These are phyloP conservation scores for Crocidura indochinensis DNA, from an alignment of 2,797 vertebrate genomes.

Conservation along the genomic window DNA sequence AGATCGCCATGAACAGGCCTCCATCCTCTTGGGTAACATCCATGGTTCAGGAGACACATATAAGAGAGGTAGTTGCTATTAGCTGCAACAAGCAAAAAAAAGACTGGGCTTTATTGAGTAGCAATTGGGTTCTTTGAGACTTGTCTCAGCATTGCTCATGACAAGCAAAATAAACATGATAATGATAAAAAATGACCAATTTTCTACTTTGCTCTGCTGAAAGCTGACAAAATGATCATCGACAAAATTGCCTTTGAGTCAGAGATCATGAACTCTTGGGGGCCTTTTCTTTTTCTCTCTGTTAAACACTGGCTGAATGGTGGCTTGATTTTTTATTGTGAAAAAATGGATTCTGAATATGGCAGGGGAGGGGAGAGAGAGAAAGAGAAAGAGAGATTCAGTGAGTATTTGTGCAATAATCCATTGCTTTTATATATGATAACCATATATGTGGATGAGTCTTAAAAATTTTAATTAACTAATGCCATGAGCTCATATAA, in stretches of 20 bases:
- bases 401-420: background rate
- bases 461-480: constrained; percentile 55
- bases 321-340: constrained; percentile 73
- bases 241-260: constrained; percentile 34
- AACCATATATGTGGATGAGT: background rate
- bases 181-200: constrained; percentile 6
- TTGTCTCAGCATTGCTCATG: constrained; percentile 52
- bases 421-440: constrained; percentile 17
- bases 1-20: constrained; percentile 68
- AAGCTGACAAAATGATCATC: constrained; percentile 5
- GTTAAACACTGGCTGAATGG: constrained; percentile 55
- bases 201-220: constrained; percentile 47
- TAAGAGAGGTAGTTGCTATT: constrained; percentile 48
- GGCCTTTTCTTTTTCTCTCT: background rate
- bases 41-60: fast-evolving
- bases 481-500: background rate
- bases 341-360: constrained; percentile 62
- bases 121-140: constrained; percentile 20
- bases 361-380: background rate
- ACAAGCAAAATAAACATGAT: constrained; percentile 55
- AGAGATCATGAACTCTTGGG: constrained; percentile 46
- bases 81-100: background rate
- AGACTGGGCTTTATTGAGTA: constrained; percentile 41
- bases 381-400: background rate
- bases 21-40: background rate